Percentiles rank a stretch among this genome's conserved stretches.
phyloP scores from a whole-genome alignment of 2,888 invertebrate species.

The Chaetogeoica ovagalla region DNA sequence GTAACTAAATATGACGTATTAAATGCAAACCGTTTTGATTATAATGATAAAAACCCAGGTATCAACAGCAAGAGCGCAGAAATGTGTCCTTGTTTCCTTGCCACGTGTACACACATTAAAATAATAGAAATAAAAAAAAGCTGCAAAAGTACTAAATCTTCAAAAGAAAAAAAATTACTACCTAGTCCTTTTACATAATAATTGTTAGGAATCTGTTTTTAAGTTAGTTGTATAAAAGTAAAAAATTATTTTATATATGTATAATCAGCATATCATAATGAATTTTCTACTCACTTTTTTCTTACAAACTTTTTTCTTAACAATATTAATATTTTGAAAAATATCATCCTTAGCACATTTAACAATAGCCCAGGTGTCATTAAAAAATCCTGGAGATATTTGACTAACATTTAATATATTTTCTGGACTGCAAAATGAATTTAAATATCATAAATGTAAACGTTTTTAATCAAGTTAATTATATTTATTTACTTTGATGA shows the following conservation, averaged over 20 bases:
- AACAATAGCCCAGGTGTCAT: neutral
- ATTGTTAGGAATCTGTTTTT: no score
- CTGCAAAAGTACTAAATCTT: neutral
- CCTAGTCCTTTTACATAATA: no score
- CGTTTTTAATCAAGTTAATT: neutral
- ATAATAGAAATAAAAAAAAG: neutral
- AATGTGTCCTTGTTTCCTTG: no score
- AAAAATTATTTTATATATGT: no score
- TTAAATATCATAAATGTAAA: neutral
- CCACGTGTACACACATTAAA: neutral
- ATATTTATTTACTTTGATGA: slow-evolving; percentile 5
- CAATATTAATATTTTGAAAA: neutral
- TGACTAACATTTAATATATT: slow-evolving; percentile 30
- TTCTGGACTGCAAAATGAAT: slow-evolving; percentile 13
- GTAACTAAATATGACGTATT: no score
- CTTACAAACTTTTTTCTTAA: slow-evolving; percentile 1
- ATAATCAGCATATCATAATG: neutral
- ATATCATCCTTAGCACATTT: neutral
- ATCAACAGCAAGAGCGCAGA: no score
- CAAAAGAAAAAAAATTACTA: no score
- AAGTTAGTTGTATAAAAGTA: no score
- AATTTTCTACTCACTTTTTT: slow-evolving; percentile 6
- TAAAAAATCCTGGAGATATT: neutral
- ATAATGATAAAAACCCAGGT: no score
- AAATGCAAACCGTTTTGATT: no score